These are phyloP conservation scores for Lasioglossum pauxillum DNA, from an alignment of 2,888 invertebrate genomes.

Conservation along the genomic window DNA sequence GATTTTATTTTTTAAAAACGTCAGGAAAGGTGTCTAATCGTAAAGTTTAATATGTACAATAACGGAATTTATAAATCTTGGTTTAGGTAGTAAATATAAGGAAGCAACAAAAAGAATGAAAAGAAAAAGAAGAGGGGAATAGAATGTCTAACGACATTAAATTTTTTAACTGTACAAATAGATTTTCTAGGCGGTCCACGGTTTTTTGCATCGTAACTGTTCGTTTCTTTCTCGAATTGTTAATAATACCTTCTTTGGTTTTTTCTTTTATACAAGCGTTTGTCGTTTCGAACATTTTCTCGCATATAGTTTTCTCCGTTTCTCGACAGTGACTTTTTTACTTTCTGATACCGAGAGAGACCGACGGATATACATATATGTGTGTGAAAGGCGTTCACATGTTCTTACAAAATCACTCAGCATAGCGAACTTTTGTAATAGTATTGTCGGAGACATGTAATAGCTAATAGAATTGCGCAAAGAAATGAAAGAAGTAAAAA, in stretches of 20 bases:
- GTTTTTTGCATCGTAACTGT: neutral
- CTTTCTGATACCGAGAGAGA: constrained; percentile 40
- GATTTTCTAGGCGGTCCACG: constrained; percentile 20
- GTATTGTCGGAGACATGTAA: constrained; percentile 70
- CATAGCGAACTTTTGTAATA: constrained; percentile 69
- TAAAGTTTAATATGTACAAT: constrained; percentile 13
- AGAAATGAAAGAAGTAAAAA: constrained; percentile 64
- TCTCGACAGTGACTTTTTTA: constrained; percentile 56
- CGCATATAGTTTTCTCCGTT: constrained; percentile 54
- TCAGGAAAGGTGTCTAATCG: neutral
- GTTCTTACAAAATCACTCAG: constrained; percentile 50
- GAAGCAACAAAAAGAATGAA: neutral
- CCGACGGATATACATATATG: constrained; percentile 5
- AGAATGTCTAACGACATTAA: constrained; percentile 11
- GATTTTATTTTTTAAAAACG: neutral
- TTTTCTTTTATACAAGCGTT: constrained; percentile 38
- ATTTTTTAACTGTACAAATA: constrained; percentile 18
- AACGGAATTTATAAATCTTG: constrained; percentile 4
- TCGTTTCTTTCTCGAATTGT: constrained; percentile 20
- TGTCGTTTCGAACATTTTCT: constrained; percentile 38
- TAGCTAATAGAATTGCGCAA: constrained; percentile 69
- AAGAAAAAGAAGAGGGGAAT: neutral
- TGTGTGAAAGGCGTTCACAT: constrained; percentile 31
- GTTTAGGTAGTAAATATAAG: constrained; percentile 9
- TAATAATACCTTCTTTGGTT: constrained; percentile 38